Conservation (phyloP, 1,140 invertebrate species). For the Heliconius hermathena region DNA sequence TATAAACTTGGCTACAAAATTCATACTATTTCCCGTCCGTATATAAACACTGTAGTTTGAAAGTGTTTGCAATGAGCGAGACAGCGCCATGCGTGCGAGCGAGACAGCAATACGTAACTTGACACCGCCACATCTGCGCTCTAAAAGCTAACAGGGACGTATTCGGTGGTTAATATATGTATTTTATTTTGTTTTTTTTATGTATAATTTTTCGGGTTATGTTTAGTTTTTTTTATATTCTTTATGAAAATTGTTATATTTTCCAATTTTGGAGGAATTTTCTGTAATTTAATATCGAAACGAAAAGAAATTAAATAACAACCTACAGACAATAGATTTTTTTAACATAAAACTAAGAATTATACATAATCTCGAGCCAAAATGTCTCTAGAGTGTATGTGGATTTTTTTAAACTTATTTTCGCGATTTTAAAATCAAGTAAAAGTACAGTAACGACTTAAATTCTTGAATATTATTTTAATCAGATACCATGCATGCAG, state of each 20-base stretch:
- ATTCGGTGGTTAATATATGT: constrained; percentile 5
- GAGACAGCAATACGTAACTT: constrained; percentile 53
- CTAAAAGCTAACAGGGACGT: constrained; percentile 52
- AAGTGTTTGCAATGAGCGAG: constrained; percentile 43
- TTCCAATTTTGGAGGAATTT: no score
- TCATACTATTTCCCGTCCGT: constrained; percentile 28
- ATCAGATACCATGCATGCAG: no score
- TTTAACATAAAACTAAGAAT: no score
- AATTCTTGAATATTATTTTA: no score
- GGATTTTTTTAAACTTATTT: no score
- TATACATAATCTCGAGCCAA: no score
- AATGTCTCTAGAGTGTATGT: no score
- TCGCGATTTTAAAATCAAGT: no score
- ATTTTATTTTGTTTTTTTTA: not conserved
- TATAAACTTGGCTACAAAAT: constrained; percentile 4
- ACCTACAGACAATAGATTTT: no score
- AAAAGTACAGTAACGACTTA: no score
- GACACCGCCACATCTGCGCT: constrained; percentile 65
- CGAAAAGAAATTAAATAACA: no score
- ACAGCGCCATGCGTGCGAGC: constrained; percentile 43
- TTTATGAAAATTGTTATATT: not conserved
- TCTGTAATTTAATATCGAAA: no score
- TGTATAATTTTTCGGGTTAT: not conserved
- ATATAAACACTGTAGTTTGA: constrained; percentile 29
- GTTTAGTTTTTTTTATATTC: not conserved